phyloP scores from a whole-genome alignment of 2,113 vertebrate genomes.

The Pavo muticus region DNA sequence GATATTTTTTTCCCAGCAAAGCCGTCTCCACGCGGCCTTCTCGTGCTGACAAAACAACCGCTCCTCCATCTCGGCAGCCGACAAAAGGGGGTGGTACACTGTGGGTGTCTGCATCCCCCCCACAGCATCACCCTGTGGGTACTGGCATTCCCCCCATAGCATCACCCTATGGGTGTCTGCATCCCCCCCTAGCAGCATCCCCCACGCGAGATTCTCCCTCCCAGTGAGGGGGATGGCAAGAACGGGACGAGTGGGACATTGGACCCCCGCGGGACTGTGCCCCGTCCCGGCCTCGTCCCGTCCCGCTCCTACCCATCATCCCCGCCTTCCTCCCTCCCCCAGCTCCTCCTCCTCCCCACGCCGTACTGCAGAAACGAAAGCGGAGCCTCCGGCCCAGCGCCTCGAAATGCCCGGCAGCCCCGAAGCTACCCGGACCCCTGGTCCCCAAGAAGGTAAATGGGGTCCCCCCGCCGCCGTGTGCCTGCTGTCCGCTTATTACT shows the following conservation, averaged over 20 bases:
- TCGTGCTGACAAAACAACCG: accelerated
- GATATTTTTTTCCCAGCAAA: background rate
- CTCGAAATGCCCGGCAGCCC: background rate
- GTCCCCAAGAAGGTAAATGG: background rate
- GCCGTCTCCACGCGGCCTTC: background rate
- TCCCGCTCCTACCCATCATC: background rate
- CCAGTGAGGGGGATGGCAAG: background rate
- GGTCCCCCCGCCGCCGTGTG: too few relatives aligned
- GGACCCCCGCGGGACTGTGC: background rate
- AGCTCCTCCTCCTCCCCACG: background rate
- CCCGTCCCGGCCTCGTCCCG: background rate
- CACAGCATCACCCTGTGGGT: too few relatives aligned
- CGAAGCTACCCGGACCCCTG: background rate
- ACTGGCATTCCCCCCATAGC: background rate
- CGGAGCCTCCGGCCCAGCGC: background rate
- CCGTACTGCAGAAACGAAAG: background rate
- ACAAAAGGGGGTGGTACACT: background rate
- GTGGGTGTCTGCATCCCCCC: background rate
- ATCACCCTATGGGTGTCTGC: background rate
- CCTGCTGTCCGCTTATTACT: background rate
- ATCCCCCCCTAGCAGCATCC: background rate
- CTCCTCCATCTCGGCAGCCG: accelerated
- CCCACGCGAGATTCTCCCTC: background rate
- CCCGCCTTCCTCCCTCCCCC: background rate
- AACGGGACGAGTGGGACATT: background rate